Percentiles rank a stretch among this genome's conserved stretches.
These are phyloP conservation scores for Mesorhabditis spiculigera DNA, from an alignment of 2,888 invertebrate genomes.

Conservation along the genomic window DNA sequence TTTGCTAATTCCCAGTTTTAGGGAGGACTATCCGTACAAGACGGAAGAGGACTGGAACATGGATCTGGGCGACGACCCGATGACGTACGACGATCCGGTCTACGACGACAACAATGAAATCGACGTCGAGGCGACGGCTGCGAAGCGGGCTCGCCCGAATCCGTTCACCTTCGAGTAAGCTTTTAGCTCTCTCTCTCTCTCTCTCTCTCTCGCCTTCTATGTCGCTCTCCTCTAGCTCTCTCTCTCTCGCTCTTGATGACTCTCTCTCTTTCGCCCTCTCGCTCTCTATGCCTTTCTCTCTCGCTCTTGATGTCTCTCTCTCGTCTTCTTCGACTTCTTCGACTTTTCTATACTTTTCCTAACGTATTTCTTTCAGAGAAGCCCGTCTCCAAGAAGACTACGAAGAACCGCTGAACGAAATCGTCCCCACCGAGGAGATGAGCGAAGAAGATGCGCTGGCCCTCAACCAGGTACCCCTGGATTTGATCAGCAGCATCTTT, in stretches of 20 bases:
- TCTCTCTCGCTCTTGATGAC: no score
- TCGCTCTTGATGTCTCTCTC: no score
- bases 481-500: neutral
- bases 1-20: no score
- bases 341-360: no score
- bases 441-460: neutral
- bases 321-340: no score
- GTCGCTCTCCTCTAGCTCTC: no score
- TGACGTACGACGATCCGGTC: neutral
- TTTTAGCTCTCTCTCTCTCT: neutral
- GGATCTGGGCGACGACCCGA: neutral
- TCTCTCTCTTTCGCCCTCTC: neutral
- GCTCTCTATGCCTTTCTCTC: no score
- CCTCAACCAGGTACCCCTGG: neutral
- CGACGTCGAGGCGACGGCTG: neutral
- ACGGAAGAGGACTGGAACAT: no score
- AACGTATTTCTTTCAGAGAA: neutral
- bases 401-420: neutral
- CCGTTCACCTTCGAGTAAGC: neutral
- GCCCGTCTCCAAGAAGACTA: neutral
- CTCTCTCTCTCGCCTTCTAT: no score
- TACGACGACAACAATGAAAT: neutral
- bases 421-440: neutral
- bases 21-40: no score
- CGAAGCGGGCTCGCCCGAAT: neutral